phyloP scores from a whole-genome alignment of 1,140 invertebrate genomes.

The Diachasmimorpha longicaudata region DNA sequence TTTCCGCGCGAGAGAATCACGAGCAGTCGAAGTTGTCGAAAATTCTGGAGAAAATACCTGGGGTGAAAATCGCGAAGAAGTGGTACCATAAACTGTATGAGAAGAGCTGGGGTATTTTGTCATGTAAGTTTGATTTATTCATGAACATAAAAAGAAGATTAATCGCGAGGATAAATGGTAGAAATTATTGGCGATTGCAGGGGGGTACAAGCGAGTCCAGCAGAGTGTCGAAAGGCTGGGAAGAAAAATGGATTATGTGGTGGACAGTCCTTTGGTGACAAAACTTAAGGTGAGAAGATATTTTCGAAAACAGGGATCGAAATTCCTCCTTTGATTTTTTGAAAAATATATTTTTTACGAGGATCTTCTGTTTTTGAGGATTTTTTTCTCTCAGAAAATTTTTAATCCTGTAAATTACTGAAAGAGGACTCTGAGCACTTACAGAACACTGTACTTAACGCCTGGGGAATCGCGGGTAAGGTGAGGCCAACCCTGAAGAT shows the following conservation, averaged over 20 bases:
- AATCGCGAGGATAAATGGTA: not conserved
- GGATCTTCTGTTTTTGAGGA: too few species aligned
- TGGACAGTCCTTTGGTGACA: constrained; percentile 40
- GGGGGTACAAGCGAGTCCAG: constrained; percentile 39
- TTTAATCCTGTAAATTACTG: not conserved
- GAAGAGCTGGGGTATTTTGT: constrained; percentile 41
- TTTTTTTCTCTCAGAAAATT: not conserved
- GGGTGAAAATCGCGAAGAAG: constrained; percentile 39
- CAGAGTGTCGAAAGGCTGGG: constrained; percentile 42
- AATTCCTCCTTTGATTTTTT: not conserved
- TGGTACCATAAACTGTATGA: constrained; percentile 41
- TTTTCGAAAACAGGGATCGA: not conserved
- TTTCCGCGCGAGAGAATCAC: constrained; percentile 31
- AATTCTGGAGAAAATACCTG: constrained; percentile 47
- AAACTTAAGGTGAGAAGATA: constrained; percentile 39
- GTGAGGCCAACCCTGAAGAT: constrained; percentile 46
- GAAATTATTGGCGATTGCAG: constrained; percentile 30
- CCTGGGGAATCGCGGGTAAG: constrained; percentile 39
- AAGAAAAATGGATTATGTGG: constrained; percentile 42
- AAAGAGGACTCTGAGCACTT: constrained; percentile 21
- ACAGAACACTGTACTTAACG: constrained; percentile 44
- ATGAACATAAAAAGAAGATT: not conserved
- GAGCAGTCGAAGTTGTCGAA: constrained; percentile 39
- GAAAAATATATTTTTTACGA: too few species aligned
- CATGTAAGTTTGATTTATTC: constrained; percentile 35